Evolutionary conservation across 53 echinoderm and acorn worm species (phyloP), one percentile per base, ranked within the genome.

Genomic region (Glandiceps talaboti): DNA sequence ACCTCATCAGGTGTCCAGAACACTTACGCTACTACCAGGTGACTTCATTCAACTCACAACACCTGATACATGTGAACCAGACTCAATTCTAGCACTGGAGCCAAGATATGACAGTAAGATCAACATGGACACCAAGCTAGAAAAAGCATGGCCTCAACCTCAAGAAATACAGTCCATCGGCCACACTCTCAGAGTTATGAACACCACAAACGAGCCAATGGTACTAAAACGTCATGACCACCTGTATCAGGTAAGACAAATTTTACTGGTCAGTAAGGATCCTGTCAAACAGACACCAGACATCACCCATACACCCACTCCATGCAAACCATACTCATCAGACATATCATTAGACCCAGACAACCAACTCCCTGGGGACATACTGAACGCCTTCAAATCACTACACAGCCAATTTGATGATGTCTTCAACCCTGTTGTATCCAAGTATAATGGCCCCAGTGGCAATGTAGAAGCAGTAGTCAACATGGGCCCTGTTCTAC

Each of bases 401-500:
- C 1, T 78, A 20, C 32, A 78, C 79, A 26, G 1, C 79, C 31
- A 78, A 26, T 78, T 32, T 32, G 79, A 78, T 32, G 14, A 78
- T 30, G 79, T 78, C n/a, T 78, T 78, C 27, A 78, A 78, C n/a
- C 32, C 79, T 0, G 27, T 32, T 6, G 79, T 78, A 14, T 78
- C 79, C 1, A 78, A 78, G 79, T 78, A 78, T 32, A 78, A 78
- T 78, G 79, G 79, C 0, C 6, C 33, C 14, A 78, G 79, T 26
- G 79, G 79, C 1, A 78, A 78, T 27, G 31, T 78, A 10, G 79
- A 78, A 26, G 79, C 79, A 10, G 28, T 31, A 10, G 79, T 78
- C 32, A 78, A 78, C 76, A 86, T 86, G 85, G 86, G 86, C 26
- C 85, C 85, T 0, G 74, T 79, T 26, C 80, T 81, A 28, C 79